A percentile compares a stretch with the other conserved stretches of the same genome.
These are phyloP conservation scores for Platycnemis pennipes DNA, from an alignment of 2,888 invertebrate genomes.

Conservation along the genomic window DNA sequence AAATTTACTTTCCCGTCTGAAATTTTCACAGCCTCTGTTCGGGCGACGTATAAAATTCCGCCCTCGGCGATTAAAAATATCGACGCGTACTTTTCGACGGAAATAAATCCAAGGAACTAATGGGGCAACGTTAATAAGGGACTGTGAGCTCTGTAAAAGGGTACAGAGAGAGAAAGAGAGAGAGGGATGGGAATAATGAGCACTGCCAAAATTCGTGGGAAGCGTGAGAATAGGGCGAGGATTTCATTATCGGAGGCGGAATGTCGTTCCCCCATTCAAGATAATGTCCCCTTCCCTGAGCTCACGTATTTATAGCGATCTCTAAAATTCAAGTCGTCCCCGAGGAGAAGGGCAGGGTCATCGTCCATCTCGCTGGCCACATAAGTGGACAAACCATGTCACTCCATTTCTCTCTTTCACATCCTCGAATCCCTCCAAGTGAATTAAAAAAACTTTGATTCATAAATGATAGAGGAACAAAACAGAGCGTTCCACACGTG, in stretches of 20 bases:
- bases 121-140: neutral
- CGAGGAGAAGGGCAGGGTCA: neutral
- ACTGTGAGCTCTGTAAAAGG: neutral
- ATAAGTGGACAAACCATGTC: neutral
- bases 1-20: neutral
- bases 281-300: neutral
- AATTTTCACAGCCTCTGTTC: neutral
- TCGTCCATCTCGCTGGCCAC: neutral
- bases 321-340: neutral
- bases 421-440: neutral
- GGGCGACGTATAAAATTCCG: neutral
- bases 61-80: too few species aligned
- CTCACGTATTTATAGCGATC: constrained; percentile 17
- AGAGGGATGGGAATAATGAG: neutral
- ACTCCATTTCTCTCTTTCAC: neutral
- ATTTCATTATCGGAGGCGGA: neutral
- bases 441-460: too few species aligned
- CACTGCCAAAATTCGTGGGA: neutral
- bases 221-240: neutral
- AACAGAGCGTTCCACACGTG: too few species aligned
- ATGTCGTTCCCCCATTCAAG: neutral
- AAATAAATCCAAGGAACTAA: neutral
- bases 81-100: neutral
- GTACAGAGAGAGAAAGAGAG: neutral
- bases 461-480: too few species aligned